Base-by-base conservation (phyloP, 2,113 vertebrate species). In the Macaca nemestrina region DNA sequence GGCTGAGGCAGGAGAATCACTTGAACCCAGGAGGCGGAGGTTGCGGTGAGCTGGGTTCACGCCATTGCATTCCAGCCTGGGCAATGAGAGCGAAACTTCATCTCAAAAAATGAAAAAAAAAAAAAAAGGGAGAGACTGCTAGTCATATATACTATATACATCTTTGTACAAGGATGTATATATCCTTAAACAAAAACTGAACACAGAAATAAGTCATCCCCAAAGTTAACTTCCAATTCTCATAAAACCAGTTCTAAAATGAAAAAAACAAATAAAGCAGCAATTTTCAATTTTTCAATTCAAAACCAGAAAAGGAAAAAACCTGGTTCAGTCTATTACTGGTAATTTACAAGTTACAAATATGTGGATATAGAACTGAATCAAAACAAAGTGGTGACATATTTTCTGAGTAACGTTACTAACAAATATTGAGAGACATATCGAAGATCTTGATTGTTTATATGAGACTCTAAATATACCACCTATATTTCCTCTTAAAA, bases 211-310 rank as follows among this genome's bases (percentile, higher is more conserved):
- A 85, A 79, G 27, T n/a, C 10, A 95, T 90, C 32, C 50, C 40
- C 55, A 89, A 88, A 93, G 35, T 92, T 95, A 94, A 95, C 35
- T 87, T 30, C 80, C 38, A 94, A 84, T 84, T 96, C 75, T 95
- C 52, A 93, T 64, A 64, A 6, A 97, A 76, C 67, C 96, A 79
- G 52, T 83, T 97, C 52, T 95, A 52, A 70, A 91, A 95, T 43
- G 18, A 55, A 78, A 87, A 83, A 90, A 48, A n/a, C 6, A 85
- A 93, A 86, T 48, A 9, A 87, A 23, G 30, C 2, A 92, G n/a
- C 64, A 84, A 82, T 61, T 94, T 96, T 91, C 64, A 84, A 82
- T 61, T 94, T 96, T 91, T 90, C 48, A 93, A 68, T 84, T 95
- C 61, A 94, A 96, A 95, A 70, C 50, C 55, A 83, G 67, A 75